These are phyloP conservation scores for Cephalopachus bancanus DNA, from an alignment of 2,797 vertebrate species.

Conservation along the genomic window DNA sequence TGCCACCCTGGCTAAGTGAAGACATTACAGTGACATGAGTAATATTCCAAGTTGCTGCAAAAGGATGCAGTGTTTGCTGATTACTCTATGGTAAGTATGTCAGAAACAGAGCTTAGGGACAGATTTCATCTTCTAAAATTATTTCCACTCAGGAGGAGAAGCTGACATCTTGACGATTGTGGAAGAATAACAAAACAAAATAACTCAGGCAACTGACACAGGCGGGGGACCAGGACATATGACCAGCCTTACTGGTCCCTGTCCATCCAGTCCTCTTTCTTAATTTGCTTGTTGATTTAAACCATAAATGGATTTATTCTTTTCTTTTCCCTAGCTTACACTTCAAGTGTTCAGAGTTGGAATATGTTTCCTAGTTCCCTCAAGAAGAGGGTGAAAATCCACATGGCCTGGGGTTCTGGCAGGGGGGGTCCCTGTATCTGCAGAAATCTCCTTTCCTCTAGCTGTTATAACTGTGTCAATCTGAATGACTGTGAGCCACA, in stretches of 20 bases:
- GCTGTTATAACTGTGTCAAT: neutral
- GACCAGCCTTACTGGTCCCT: constrained; percentile 27
- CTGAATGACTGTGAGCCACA: neutral
- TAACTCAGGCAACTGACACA: constrained; percentile 63
- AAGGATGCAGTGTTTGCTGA: constrained; percentile 71
- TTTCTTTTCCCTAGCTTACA: neutral
- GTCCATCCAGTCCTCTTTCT: constrained; percentile 42
- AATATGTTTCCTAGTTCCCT: constrained; percentile 15
- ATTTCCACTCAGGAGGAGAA: constrained; percentile 67
- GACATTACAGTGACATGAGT: constrained; percentile 76
- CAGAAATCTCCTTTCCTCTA: neutral
- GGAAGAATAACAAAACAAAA: constrained; percentile 77
- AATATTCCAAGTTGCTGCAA: constrained; percentile 74
- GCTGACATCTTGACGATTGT: constrained; percentile 64
- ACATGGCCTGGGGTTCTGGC: neutral
- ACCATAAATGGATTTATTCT: neutral
- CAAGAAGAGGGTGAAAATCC: neutral
- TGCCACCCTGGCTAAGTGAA: constrained; percentile 71
- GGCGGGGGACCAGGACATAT: constrained; percentile 15
- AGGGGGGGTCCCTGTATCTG: neutral
- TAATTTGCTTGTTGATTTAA: constrained; percentile 70
- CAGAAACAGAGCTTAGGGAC: constrained; percentile 74
- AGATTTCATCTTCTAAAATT: constrained; percentile 80
- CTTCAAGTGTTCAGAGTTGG: neutral
- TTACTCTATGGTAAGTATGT: constrained; percentile 72